Conservation (phyloP, 2,797 vertebrate genomes). For the Philypnodon macrostomus region DNA sequence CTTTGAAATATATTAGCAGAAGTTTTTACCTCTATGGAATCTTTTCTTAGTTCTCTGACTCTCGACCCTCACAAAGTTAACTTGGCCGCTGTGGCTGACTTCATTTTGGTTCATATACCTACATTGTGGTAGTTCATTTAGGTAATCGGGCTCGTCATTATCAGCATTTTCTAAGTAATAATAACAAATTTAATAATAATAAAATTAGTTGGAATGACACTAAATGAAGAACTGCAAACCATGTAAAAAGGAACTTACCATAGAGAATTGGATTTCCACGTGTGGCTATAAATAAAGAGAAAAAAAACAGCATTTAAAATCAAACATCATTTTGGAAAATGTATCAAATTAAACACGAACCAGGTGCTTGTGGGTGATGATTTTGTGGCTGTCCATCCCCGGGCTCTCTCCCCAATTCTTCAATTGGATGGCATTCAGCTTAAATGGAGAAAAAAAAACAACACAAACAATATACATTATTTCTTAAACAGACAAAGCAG, state of each 20-base stretch:
- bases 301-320: too few species aligned
- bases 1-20: not conserved
- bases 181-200: not conserved
- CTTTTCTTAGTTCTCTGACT: slow-evolving; percentile 26
- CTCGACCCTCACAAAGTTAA: slow-evolving; percentile 15
- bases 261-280: slow-evolving; percentile 30
- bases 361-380: not conserved
- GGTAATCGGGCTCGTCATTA: not conserved
- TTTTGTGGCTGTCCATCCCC: slow-evolving; percentile 10
- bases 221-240: not conserved
- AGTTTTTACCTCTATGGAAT: slow-evolving; percentile 51
- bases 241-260: slow-evolving; percentile 35
- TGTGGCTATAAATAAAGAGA: slow-evolving; percentile 27
- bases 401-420: not conserved
- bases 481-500: too few species aligned
- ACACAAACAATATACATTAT: too few species aligned
- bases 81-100: slow-evolving; percentile 11
- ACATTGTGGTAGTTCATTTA: not conserved
- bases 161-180: slow-evolving; percentile 54
- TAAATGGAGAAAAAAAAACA: not conserved
- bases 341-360: not conserved
- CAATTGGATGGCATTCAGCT: slow-evolving; percentile 16
- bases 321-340: too few species aligned
- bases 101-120: not conserved
- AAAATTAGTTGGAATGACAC: too few species aligned